A percentile compares a stretch with the other conserved stretches of the same genome.
phyloP scores from a whole-genome alignment of 2,113 vertebrate species.

The Gopherus flavomarginatus region DNA sequence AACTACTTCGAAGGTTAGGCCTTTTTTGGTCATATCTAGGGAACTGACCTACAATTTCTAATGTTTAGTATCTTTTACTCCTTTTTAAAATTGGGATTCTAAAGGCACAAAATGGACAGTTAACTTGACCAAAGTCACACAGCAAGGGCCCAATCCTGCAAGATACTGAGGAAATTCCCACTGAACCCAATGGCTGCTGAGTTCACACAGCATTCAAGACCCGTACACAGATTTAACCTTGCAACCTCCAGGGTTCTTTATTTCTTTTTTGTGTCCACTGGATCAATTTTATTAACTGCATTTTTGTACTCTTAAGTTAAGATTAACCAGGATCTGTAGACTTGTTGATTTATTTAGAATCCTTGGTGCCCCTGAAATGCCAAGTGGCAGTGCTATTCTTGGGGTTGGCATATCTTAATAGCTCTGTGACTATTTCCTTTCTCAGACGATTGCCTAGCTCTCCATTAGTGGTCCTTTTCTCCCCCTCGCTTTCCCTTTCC shows the following conservation, averaged over 20 bases:
- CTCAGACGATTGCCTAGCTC: not conserved
- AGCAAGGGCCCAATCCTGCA: not conserved
- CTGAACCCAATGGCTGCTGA: not conserved
- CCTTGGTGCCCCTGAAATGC: not conserved
- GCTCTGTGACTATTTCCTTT: not conserved
- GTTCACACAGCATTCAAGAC: not conserved
- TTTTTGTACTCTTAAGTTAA: not conserved
- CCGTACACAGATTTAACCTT: not conserved
- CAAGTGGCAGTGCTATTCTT: not conserved
- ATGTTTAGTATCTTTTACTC: not conserved
- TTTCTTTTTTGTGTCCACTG: not conserved
- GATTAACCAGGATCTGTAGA: not conserved
- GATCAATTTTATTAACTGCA: not conserved
- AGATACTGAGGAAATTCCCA: not conserved
- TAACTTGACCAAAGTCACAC: not conserved
- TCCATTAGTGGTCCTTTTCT: not conserved
- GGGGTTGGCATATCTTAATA: accelerated
- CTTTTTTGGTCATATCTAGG: not conserved
- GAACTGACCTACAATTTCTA: not conserved
- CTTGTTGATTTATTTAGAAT: not conserved
- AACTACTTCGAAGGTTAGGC: not conserved
- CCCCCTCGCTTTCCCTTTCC: not conserved
- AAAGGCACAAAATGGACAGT: not conserved
- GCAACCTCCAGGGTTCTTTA: not conserved
- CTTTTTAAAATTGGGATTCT: not conserved